Percentiles rank a stretch among this genome's conserved stretches.
phyloP scores from a whole-genome alignment of 2,888 invertebrate genomes.

The Antheraea yamamai region DNA sequence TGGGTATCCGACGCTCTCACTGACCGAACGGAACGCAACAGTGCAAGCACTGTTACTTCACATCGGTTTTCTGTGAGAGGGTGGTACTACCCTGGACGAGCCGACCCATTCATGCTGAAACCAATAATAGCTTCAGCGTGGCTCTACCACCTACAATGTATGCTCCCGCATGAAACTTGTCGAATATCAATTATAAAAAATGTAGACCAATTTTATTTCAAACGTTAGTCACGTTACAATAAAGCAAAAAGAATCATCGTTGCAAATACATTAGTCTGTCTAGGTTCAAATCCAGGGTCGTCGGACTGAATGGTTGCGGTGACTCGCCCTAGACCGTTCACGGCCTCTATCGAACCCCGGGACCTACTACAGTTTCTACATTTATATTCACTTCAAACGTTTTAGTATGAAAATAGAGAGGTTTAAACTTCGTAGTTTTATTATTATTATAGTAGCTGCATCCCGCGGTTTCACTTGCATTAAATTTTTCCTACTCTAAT shows the following conservation, averaged over 20 bases:
- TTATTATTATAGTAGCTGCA: not conserved
- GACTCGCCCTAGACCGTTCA: conserved; percentile 42
- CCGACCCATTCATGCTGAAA: no score
- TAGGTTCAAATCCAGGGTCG: conserved; percentile 29
- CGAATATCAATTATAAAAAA: not conserved
- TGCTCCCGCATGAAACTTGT: no score
- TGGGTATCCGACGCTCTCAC: no score
- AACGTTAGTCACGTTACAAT: not conserved
- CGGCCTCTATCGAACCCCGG: conserved; percentile 20
- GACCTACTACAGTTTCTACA: not conserved
- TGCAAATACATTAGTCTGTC: conserved; percentile 16
- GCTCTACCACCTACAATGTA: no score
- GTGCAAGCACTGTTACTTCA: no score
- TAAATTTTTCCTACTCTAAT: no score
- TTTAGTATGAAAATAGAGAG: not conserved
- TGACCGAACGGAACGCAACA: no score
- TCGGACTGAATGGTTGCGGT: conserved; percentile 40
- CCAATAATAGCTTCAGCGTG: no score
- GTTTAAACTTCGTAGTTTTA: not conserved
- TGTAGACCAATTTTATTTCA: not conserved
- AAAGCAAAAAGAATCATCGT: conserved; percentile 15
- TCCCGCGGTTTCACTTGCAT: no score
- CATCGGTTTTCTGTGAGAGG: no score
- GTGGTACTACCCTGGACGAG: no score
- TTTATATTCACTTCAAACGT: not conserved